Evolutionary conservation across 2,888 invertebrate genomes (phyloP), one percentile per base, ranked within the genome.

Genomic region (Ornithoptera alexandrae): DNA sequence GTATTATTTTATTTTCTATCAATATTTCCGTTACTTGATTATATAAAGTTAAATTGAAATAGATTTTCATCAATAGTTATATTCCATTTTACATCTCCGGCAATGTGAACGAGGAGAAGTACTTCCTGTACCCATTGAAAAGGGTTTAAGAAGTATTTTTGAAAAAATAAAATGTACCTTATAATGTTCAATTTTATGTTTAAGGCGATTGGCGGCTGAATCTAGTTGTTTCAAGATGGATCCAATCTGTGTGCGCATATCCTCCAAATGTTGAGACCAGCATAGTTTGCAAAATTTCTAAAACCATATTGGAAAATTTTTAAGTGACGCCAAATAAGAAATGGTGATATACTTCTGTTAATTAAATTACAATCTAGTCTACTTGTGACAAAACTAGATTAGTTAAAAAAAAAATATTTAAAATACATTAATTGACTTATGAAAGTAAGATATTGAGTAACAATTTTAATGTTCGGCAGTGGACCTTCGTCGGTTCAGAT

Each of bases 221-320:
- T 93, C 90, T 15, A 95, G 83, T 78, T 95, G 94, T 75, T 93
- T 93, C 56, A 91, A 76, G 66, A 95, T 92, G n/a, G 91, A 86
- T 24, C 83, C 81, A 24, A 95, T 85, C 80, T 94, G 94, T 30
- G 90, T 88, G 75, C 93, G 89, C 82, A 95, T 88, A 71, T 94
- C 94, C 30, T 91, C 88, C 70, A 94, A 84, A 78, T 95, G 95
- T 57, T 91, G 91, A 7, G 90, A 84, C 94, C 94, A 95, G 79
- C 95, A 95, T 10, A 93, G 84, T 18, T 86, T 84, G 79, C 95
- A 95, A 78, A 94, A 94, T 74, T 90, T 90, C 95, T 95, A 79
- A 69, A 82, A 84, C 17, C 46, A 74, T 62, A 72, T 46, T 20
- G 39, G 6, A 20, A 57, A 50, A 67, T 56, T 24, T 12, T 62